Conservation (phyloP, 2,888 invertebrate genomes). For the Harpalus rufipes region DNA sequence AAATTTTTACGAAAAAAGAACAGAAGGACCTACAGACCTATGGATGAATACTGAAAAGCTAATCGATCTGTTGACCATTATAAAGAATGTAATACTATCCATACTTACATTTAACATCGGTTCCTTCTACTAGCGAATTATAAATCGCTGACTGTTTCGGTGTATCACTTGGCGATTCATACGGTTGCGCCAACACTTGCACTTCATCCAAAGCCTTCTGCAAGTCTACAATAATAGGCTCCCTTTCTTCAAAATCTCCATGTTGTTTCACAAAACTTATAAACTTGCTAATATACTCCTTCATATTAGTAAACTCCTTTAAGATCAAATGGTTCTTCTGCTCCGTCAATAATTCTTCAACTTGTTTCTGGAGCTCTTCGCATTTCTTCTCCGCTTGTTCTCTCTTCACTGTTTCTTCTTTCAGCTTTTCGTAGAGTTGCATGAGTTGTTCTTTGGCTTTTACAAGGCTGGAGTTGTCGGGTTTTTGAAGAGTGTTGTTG, state of each 20-base stretch:
- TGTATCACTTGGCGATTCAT: conserved; percentile 21
- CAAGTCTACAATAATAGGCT: conserved; percentile 38
- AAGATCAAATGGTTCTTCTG: conserved; percentile 52
- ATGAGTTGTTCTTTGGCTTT: conserved; percentile 66
- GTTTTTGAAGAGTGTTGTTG: conserved; percentile 32
- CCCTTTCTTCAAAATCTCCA: conserved; percentile 25
- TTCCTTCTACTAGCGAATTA: not conserved
- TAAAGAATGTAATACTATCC: too few species aligned
- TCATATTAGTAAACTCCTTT: conserved; percentile 56
- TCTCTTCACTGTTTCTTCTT: conserved; percentile 82
- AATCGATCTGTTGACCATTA: too few species aligned
- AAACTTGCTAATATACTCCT: conserved; percentile 51
- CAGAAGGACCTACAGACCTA: too few species aligned
- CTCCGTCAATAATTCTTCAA: conserved; percentile 76
- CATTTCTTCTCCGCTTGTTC: conserved; percentile 82
- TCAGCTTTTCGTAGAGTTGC: conserved; percentile 80
- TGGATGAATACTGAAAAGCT: too few species aligned
- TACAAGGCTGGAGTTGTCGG: conserved; percentile 17
- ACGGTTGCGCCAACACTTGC: conserved; percentile 26
- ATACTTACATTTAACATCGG: conserved; percentile 11
- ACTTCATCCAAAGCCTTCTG: conserved; percentile 51
- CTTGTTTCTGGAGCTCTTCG: conserved; percentile 81
- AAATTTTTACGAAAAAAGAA: too few species aligned
- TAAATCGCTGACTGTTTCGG: not conserved
- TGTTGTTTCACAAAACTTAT: conserved; percentile 45